Percentiles rank a stretch among this genome's conserved stretches.
These are phyloP conservation scores for Drosophila kepulauana DNA, from an alignment of 1,140 invertebrate genomes.

Conservation along the genomic window DNA sequence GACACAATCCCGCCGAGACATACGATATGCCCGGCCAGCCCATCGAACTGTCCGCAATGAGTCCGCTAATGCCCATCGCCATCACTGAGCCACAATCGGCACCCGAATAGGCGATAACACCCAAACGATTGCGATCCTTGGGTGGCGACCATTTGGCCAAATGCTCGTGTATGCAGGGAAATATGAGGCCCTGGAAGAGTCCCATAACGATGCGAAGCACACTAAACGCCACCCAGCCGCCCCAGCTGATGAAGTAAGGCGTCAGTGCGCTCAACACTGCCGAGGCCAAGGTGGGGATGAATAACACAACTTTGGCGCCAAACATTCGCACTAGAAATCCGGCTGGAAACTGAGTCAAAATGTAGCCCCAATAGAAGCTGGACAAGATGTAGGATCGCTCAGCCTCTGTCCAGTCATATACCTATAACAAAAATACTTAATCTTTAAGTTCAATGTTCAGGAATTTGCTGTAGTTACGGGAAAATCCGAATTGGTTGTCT, in stretches of 20 bases:
- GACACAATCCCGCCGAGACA: conserved; percentile 88
- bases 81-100: conserved; percentile 91
- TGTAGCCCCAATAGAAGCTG: conserved; percentile 89
- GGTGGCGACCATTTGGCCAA: conserved; percentile 85
- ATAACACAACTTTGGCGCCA: conserved; percentile 88
- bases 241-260: conserved; percentile 72
- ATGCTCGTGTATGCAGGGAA: conserved; percentile 90
- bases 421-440: conserved; percentile 32
- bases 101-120: conserved; percentile 88
- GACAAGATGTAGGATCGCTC: conserved; percentile 86
- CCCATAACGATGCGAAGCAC: conserved; percentile 90
- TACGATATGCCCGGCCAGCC: conserved; percentile 94
- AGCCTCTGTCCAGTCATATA: conserved; percentile 86
- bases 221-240: conserved; percentile 87
- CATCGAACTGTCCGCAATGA: conserved; percentile 87
- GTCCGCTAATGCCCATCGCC: conserved; percentile 88
- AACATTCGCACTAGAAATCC: conserved; percentile 89
- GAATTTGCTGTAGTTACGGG: conserved; percentile 39
- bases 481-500: conserved; percentile 63
- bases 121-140: conserved; percentile 87
- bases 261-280: conserved; percentile 84
- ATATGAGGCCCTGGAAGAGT: conserved; percentile 91
- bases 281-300: conserved; percentile 86
- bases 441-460: background rate
- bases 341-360: conserved; percentile 88